Percentiles rank a stretch among this genome's conserved stretches.
These are phyloP conservation scores for Isotomurus palustris DNA, from an alignment of 2,888 invertebrate species.

Conservation along the genomic window DNA sequence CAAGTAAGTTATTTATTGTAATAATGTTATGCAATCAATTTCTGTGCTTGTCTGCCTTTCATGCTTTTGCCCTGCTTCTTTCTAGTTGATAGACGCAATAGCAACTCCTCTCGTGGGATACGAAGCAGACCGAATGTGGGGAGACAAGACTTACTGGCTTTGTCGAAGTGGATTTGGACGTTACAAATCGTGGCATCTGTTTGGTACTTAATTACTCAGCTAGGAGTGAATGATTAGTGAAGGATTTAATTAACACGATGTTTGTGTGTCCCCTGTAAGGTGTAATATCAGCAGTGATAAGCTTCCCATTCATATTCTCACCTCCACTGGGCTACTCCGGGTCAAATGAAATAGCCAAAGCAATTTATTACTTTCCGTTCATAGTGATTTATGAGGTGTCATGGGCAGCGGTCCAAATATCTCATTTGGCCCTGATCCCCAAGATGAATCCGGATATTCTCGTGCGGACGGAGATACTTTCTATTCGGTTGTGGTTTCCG, in stretches of 20 bases:
- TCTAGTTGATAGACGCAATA: background rate
- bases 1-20: background rate
- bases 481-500: no score
- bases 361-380: background rate
- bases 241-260: background rate
- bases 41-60: background rate
- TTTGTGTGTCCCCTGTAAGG: background rate
- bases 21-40: background rate
- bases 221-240: background rate
- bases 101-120: conserved; percentile 1
- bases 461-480: background rate
- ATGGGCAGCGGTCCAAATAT: background rate
- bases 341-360: no score
- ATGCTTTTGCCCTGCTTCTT: background rate
- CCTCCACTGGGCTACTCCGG: background rate
- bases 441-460: conserved; percentile 2
- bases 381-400: background rate
- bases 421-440: background rate
- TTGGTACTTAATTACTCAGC: background rate
- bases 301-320: conserved; percentile 3
- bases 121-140: background rate
- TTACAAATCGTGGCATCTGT: background rate
- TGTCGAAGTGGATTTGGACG: background rate
- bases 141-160: background rate
- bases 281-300: background rate